Percentiles rank a stretch among this genome's conserved stretches.
These are phyloP conservation scores for Dermatophagoides farinae DNA, from an alignment of 1,140 invertebrate genomes.

Conservation along the genomic window DNA sequence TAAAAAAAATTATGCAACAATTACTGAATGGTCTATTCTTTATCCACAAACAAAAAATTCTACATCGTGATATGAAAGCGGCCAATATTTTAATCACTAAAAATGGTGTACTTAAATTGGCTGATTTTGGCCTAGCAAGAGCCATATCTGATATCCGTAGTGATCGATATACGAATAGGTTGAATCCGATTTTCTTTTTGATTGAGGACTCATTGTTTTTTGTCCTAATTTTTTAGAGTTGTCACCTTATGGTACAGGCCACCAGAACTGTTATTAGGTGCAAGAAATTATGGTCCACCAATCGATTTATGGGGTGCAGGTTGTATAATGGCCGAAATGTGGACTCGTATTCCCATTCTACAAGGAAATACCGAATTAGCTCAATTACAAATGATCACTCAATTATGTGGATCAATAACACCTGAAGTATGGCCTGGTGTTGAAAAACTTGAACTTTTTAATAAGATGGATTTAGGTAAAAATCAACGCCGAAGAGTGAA, in stretches of 20 bases:
- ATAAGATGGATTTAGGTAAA: slow-evolving; percentile 71
- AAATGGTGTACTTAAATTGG: slow-evolving; percentile 74
- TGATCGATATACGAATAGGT: slow-evolving; percentile 46
- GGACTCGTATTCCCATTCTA: slow-evolving; percentile 50
- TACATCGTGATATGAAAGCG: slow-evolving; percentile 32
- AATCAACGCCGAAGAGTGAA: slow-evolving; percentile 77
- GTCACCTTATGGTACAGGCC: slow-evolving; percentile 96
- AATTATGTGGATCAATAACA: slow-evolving; percentile 86
- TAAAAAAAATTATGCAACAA: slow-evolving; percentile 95
- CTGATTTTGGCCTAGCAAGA: slow-evolving; percentile 77
- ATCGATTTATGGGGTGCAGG: slow-evolving; percentile 97
- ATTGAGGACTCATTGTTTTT: slow-evolving; percentile 61
- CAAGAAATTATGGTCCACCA: slow-evolving; percentile 82
- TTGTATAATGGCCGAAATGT: slow-evolving; percentile 76
- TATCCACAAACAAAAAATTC: slow-evolving; percentile 82
- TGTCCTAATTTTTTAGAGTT: slow-evolving; percentile 30
- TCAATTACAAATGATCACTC: slow-evolving; percentile 80
- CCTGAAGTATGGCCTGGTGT: slow-evolving; percentile 69
- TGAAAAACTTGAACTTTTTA: slow-evolving; percentile 72
- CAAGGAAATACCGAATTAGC: slow-evolving; percentile 88
- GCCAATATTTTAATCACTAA: slow-evolving; percentile 96
- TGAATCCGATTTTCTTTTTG: neutral
- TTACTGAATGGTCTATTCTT: slow-evolving; percentile 87
- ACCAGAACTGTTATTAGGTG: slow-evolving; percentile 67
- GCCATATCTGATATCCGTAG: slow-evolving; percentile 49